phyloP scores from a whole-genome alignment of 2,797 vertebrate species.

The Atherinosoma microstoma region DNA sequence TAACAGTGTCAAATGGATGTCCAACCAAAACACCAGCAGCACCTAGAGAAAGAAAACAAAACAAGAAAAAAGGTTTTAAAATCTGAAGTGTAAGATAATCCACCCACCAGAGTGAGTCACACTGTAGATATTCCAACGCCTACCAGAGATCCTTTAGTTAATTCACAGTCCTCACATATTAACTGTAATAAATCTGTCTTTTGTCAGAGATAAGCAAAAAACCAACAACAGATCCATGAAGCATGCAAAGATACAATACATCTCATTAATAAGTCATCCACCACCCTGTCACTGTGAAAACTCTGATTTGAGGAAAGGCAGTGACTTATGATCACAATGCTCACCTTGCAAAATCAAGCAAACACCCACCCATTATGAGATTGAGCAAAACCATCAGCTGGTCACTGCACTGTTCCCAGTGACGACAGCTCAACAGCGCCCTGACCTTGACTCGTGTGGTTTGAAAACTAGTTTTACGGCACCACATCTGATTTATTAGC shows the following conservation, averaged over 20 bases:
- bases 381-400: slow-evolving; percentile 23
- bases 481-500: not conserved
- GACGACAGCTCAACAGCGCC: slow-evolving; percentile 15
- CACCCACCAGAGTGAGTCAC: no score
- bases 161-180: not conserved
- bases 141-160: not conserved
- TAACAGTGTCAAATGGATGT: slow-evolving; percentile 97
- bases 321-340: not conserved
- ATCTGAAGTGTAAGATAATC: not conserved
- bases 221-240: not conserved
- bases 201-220: not conserved
- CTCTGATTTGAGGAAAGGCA: not conserved
- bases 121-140: not conserved
- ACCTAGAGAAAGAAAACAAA: slow-evolving; percentile 77
- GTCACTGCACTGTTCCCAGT: slow-evolving; percentile 35
- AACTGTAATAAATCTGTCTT: not conserved
- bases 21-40: slow-evolving; percentile 96
- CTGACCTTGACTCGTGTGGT: slow-evolving; percentile 61
- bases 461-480: slow-evolving; percentile 21
- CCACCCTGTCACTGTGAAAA: not conserved
- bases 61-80: not conserved
- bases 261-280: not conserved
- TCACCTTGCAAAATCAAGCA: slow-evolving; percentile 16
- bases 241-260: not conserved
- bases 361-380: not conserved